These are phyloP conservation scores for Epinephelus awoara DNA, from an alignment of 2,797 vertebrate genomes.

Conservation along the genomic window DNA sequence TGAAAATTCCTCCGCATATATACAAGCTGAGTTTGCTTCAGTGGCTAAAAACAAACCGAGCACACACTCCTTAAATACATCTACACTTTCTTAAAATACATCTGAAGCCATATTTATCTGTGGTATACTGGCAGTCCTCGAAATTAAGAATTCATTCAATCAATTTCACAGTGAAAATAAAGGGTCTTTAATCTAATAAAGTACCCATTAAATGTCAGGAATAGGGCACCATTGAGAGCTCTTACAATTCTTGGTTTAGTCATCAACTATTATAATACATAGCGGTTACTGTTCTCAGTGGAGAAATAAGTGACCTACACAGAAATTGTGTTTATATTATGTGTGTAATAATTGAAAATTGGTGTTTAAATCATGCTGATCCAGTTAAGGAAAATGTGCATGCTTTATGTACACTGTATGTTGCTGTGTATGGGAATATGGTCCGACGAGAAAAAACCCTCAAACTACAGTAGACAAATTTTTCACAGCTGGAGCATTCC, in stretches of 20 bases:
- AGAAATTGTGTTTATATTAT: slow-evolving; percentile 44
- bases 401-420: slow-evolving; percentile 5
- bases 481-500: slow-evolving; percentile 76
- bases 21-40: slow-evolving; percentile 7
- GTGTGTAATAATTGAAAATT: slow-evolving; percentile 41
- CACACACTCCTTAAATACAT: slow-evolving; percentile 23
- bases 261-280: slow-evolving; percentile 38
- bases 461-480: slow-evolving; percentile 64
- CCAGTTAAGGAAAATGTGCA: slow-evolving; percentile 25
- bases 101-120: slow-evolving; percentile 25
- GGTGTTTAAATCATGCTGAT: slow-evolving; percentile 42
- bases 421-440: slow-evolving; percentile 36
- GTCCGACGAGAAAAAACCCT: slow-evolving; percentile 56
- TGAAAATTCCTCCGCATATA: slow-evolving; percentile 2
- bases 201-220: slow-evolving; percentile 50
- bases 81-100: slow-evolving; percentile 9
- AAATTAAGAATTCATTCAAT: slow-evolving; percentile 45
- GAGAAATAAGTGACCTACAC: slow-evolving; percentile 50
- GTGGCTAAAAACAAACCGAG: slow-evolving; percentile 32
- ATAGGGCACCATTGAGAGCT: slow-evolving; percentile 51
- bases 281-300: slow-evolving; percentile 40
- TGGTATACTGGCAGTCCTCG: slow-evolving; percentile 22
- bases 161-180: slow-evolving; percentile 26
- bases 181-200: slow-evolving; percentile 47
- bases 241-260: slow-evolving; percentile 48